Evolutionary conservation across 2,888 invertebrate genomes (phyloP).

Genomic region (Limenitis camilla): DNA sequence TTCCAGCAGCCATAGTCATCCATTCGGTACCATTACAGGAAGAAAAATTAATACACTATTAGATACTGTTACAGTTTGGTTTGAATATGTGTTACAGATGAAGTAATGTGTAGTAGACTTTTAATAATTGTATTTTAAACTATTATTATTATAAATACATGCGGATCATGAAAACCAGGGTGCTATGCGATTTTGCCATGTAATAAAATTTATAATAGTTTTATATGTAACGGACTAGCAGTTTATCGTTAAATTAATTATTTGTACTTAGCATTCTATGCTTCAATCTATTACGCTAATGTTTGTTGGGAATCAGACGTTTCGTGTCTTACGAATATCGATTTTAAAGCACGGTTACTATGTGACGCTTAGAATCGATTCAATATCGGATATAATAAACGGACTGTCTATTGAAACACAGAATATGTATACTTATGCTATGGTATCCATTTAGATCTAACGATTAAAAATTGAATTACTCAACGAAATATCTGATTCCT

Average conservation of each 20-base stretch:
- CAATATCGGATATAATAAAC: conserved; percentile 24
- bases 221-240: conserved; percentile 66
- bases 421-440: conserved; percentile 28
- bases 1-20: conserved; percentile 73
- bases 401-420: conserved; percentile 25
- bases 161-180: conserved; percentile 71
- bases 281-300: conserved; percentile 67
- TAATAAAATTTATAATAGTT: conserved; percentile 44
- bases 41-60: conserved; percentile 72
- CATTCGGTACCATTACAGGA: conserved; percentile 72
- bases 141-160: conserved; percentile 68
- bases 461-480: conserved; percentile 23
- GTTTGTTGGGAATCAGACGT: conserved; percentile 65
- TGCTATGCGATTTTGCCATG: conserved; percentile 64
- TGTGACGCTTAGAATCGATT: conserved; percentile 25
- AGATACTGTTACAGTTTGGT: conserved; percentile 72
- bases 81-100: conserved; percentile 73
- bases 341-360: conserved; percentile 28
- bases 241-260: conserved; percentile 62
- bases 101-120: conserved; percentile 66
- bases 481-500: conserved; percentile 55
- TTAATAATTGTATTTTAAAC: conserved; percentile 60
- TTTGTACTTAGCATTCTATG: conserved; percentile 72
- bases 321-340: conserved; percentile 34
- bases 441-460: conserved; percentile 26